Percentiles rank a stretch among this genome's conserved stretches.
Conservation (phyloP, 2,888 invertebrate genomes). For the Drosophila peninsularis region DNA sequence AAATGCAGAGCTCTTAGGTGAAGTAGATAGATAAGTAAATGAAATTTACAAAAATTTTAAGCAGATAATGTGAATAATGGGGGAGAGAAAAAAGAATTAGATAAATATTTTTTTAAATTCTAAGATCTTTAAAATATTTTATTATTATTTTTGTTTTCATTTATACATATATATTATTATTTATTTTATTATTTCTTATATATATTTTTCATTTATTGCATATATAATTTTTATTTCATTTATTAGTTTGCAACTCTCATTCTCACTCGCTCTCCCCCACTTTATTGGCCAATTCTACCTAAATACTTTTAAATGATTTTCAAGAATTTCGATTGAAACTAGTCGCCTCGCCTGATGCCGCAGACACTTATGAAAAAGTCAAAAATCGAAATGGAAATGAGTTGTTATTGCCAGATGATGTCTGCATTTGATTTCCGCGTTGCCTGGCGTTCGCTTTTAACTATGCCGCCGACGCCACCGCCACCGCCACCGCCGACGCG, state of each 20-base stretch:
- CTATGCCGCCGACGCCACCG: conserved; percentile 49
- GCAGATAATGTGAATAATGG: neutral
- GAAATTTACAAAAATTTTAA: neutral
- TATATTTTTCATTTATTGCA: too few relatives aligned
- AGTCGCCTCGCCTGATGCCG: conserved; percentile 18
- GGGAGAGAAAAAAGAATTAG: too few relatives aligned
- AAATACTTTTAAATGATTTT: neutral
- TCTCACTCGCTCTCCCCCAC: too few relatives aligned
- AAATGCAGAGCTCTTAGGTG: neutral
- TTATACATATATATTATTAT: too few relatives aligned
- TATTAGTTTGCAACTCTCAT: too few relatives aligned
- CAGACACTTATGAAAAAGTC: conserved; percentile 18
- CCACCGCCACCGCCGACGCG: conserved; percentile 42
- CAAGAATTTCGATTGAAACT: neutral
- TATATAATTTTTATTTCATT: too few relatives aligned
- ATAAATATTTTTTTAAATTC: too few relatives aligned
- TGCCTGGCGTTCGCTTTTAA: conserved; percentile 64
- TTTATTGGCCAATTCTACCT: neutral
- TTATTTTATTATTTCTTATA: too few relatives aligned
- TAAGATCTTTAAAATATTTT: too few relatives aligned
- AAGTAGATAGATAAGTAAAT: neutral
- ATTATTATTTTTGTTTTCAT: too few relatives aligned
- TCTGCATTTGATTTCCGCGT: conserved; percentile 66
- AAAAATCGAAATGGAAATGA: conserved; percentile 56
- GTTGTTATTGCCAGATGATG: conserved; percentile 59